phyloP scores from a whole-genome alignment of 2,888 invertebrate genomes.

The Hydriomena furcata region DNA sequence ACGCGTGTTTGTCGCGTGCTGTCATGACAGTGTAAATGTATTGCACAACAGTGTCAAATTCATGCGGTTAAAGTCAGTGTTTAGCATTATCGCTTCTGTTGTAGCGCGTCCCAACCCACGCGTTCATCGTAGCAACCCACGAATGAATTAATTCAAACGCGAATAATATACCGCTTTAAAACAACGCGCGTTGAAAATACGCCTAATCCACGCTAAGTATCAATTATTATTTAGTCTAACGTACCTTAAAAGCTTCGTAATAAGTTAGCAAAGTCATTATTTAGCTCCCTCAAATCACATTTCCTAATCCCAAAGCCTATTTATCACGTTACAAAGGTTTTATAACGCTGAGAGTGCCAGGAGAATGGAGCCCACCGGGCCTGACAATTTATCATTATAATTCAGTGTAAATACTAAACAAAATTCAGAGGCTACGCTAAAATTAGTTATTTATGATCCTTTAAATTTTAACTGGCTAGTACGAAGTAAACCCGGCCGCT shows the following conservation, averaged over 20 bases:
- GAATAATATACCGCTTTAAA: too few species aligned
- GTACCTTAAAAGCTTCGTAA: neutral
- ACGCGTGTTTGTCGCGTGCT: too few species aligned
- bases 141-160: too few species aligned
- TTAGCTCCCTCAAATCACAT: neutral
- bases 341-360: neutral
- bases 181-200: too few species aligned
- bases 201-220: too few species aligned
- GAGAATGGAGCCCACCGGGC: neutral
- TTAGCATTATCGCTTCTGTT: too few species aligned
- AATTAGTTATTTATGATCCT: slow-evolving; percentile 28
- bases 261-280: neutral
- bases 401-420: slow-evolving; percentile 28
- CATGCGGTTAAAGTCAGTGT: too few species aligned
- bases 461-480: slow-evolving; percentile 32
- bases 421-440: slow-evolving; percentile 27
- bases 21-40: too few species aligned
- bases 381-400: slow-evolving; percentile 19
- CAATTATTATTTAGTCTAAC: too few species aligned
- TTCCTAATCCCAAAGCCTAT: neutral
- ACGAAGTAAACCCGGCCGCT: slow-evolving; percentile 16
- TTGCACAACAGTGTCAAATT: too few species aligned
- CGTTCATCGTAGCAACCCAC: too few species aligned
- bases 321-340: slow-evolving; percentile 6
- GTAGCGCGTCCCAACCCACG: too few species aligned